A percentile compares a stretch with the other conserved stretches of the same genome.
Conservation (phyloP, 2,797 vertebrate species). For the Pampus argenteus region DNA sequence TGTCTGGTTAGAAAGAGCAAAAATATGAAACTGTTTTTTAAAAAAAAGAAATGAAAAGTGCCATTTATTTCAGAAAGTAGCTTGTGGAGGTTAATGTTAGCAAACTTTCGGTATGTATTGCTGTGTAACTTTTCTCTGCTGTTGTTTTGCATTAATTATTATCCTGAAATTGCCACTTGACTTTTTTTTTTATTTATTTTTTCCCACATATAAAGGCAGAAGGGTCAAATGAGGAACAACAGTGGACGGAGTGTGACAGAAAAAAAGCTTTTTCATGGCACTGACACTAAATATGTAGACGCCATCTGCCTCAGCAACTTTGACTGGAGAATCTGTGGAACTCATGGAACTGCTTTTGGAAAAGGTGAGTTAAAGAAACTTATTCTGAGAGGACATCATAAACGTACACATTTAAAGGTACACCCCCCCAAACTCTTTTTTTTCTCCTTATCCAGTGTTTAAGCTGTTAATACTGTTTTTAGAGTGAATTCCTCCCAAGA, state of each 20-base stretch:
- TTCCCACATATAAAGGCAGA: conserved; percentile 84
- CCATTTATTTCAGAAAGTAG: too few relatives aligned
- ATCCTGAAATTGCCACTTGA: background rate
- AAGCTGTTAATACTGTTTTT: background rate
- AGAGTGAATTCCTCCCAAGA: background rate
- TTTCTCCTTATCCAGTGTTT: background rate
- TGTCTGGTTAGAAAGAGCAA: too few relatives aligned
- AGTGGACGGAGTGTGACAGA: conserved; percentile 81
- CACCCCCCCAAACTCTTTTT: background rate
- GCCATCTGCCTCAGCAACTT: conserved; percentile 92
- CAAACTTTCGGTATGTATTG: background rate
- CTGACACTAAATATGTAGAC: conserved; percentile 76
- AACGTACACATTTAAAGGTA: background rate
- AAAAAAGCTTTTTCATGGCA: conserved; percentile 91
- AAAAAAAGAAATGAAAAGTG: too few relatives aligned
- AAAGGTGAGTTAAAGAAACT: conserved; percentile 83
- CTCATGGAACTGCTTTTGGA: conserved; percentile 90
- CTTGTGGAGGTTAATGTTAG: too few relatives aligned
- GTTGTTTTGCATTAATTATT: too few relatives aligned
- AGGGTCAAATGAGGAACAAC: conserved; percentile 88
- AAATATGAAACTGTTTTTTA: too few relatives aligned
- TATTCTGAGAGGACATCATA: background rate
- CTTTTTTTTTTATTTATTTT: background rate
- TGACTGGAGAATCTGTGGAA: conserved; percentile 93
- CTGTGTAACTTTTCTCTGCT: background rate